These are phyloP conservation scores for Epinotia bilunana DNA, from an alignment of 2,888 invertebrate genomes.

Conservation along the genomic window DNA sequence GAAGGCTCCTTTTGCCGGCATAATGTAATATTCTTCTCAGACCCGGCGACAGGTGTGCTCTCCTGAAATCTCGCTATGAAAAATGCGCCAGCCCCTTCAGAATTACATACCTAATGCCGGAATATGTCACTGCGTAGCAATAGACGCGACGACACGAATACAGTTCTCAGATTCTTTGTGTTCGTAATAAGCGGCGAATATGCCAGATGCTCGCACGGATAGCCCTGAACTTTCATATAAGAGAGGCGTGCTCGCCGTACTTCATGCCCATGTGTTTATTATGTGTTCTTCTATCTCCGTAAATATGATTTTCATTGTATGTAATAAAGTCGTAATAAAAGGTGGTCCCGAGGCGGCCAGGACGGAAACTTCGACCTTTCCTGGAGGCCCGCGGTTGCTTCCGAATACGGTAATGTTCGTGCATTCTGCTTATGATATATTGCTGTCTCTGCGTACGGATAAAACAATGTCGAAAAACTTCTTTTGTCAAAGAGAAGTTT, in stretches of 20 bases:
- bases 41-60: constrained; percentile 74
- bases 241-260: constrained; percentile 57
- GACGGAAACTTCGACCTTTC: constrained; percentile 74
- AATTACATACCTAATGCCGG: constrained; percentile 73
- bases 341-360: constrained; percentile 62
- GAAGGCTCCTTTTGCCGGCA: constrained; percentile 62
- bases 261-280: constrained; percentile 75
- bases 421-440: constrained; percentile 43
- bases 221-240: constrained; percentile 60
- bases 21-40: constrained; percentile 76
- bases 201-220: constrained; percentile 62
- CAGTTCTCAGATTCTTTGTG: constrained; percentile 75
- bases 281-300: constrained; percentile 67
- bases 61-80: constrained; percentile 75
- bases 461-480: constrained; percentile 31
- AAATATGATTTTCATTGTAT: constrained; percentile 79
- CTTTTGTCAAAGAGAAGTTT: constrained; percentile 35
- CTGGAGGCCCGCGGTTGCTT: constrained; percentile 58
- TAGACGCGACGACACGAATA: constrained; percentile 56
- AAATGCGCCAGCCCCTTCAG: constrained; percentile 70
- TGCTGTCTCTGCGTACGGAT: constrained; percentile 33
- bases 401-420: constrained; percentile 54
- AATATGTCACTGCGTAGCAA: constrained; percentile 71
- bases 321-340: constrained; percentile 76
- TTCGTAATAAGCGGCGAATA: constrained; percentile 71